Evolutionary conservation across 2,888 invertebrate genomes (phyloP).

Genomic region (Lucinisca nassula): DNA sequence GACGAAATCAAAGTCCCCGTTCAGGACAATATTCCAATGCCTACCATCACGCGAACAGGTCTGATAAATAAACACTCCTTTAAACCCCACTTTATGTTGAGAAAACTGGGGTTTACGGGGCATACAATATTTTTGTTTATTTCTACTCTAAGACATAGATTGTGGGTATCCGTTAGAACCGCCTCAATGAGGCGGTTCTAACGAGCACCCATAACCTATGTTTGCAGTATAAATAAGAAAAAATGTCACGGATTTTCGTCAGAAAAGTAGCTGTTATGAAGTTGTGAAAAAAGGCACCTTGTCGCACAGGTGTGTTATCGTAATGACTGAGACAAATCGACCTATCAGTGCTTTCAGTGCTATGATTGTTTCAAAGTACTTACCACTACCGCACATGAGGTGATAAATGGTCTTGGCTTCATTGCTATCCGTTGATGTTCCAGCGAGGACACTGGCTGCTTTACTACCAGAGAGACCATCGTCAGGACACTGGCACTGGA

Average conservation of each 20-base stretch:
- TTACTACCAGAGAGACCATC: constrained; percentile 14
- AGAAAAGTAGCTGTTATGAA: not conserved
- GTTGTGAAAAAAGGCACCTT: not conserved
- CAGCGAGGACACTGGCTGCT: constrained; percentile 23
- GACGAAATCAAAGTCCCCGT: too few species aligned
- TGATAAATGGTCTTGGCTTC: constrained; percentile 40
- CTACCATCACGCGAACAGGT: too few species aligned
- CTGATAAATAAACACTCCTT: too few species aligned
- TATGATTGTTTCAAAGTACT: not conserved
- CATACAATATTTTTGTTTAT: too few species aligned
- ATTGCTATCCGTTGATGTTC: not conserved
- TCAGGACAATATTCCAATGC: too few species aligned
- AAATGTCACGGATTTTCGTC: not conserved
- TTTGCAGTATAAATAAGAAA: not conserved
- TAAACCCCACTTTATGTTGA: too few species aligned
- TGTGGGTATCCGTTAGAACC: too few species aligned
- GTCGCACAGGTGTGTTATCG: not conserved
- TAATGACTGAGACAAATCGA: not conserved
- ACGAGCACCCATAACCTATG: too few species aligned
- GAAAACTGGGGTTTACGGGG: too few species aligned
- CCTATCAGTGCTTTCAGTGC: not conserved
- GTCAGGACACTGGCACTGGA: constrained; percentile 38
- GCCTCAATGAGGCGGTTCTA: too few species aligned
- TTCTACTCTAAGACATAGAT: too few species aligned
- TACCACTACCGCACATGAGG: constrained; percentile 32